Percentiles rank a stretch among this genome's conserved stretches.
Conservation (phyloP, 1,140 invertebrate species). For the Drosophila elegans region DNA sequence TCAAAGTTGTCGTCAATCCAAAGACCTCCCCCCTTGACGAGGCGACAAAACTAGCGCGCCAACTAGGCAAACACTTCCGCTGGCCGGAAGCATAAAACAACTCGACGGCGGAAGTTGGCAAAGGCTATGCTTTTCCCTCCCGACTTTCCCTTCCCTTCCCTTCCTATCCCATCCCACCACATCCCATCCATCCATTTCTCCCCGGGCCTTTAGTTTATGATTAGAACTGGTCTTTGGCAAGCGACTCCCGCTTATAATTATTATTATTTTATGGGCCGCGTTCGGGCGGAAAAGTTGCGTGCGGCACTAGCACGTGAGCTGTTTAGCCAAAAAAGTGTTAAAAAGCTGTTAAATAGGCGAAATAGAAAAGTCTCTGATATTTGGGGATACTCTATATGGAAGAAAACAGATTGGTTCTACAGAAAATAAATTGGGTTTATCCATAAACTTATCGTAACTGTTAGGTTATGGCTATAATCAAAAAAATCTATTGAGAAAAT, state of each 20-base stretch:
- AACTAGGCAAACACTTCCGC: conserved; percentile 83
- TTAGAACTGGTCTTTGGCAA: conserved; percentile 49
- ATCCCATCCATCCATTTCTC: not conserved
- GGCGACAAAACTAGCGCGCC: conserved; percentile 81
- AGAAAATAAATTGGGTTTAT: too few relatives aligned
- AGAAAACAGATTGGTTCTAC: too few relatives aligned
- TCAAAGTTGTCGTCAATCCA: conserved; percentile 68
- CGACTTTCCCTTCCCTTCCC: not conserved
- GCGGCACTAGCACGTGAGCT: conserved; percentile 77
- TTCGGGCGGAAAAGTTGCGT: conserved; percentile 31
- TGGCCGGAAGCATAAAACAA: conserved; percentile 83
- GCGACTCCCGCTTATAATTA: conserved; percentile 64
- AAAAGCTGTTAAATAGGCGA: conserved; percentile 64
- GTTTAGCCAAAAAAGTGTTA: conserved; percentile 81
- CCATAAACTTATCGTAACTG: too few relatives aligned
- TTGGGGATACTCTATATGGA: conserved; percentile 9
- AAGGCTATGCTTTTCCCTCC: conserved; percentile 39
- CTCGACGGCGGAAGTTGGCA: conserved; percentile 78
- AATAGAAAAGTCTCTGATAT: conserved; percentile 9
- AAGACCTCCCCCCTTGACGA: conserved; percentile 37
- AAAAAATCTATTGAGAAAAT: not conserved
- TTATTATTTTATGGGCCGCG: conserved; percentile 68
- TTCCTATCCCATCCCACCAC: not conserved
- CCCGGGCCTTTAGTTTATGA: conserved; percentile 51
- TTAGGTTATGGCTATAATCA: too few relatives aligned